Evolutionary conservation across 2,888 invertebrate species (phyloP), one percentile per base, ranked within the genome.

Genomic region (Drosophila nr. medialis): DNA sequence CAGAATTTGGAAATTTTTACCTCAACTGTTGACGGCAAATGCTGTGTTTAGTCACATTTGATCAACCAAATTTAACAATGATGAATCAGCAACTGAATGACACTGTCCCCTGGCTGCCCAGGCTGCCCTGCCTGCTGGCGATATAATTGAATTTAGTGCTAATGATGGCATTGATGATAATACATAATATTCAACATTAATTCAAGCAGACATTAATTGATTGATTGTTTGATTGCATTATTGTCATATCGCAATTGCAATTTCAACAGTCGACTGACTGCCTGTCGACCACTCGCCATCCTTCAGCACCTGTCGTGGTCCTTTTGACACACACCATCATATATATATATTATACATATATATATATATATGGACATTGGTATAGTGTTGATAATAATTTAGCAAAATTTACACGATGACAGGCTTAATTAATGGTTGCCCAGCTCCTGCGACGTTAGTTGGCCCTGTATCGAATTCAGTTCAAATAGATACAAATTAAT

Each of bases 171-270:
- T 83, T 89, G 81, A 86, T 66, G 89, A 73, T 83, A 81, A 75
- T 77, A 78, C 80, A 84, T 84, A 75, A 90, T 89, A 89, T 89
- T 78, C 80, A 66, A 73, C 63, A 90, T 80, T 87, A 87, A 87
- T 87, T 89, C 75, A 78, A 68, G 80, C 80, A 64, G 82, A 89
- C 90, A 84, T 78, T 90, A 86, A 90, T 86, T 86, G 90, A 86
- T 86, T 90, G 86, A 87, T 87, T 90, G 80, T 81, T 90, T 90
- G 90, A 87, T 90, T 89, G 89, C 86, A 89, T 87, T 87, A 87
- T 89, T 89, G 90, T 87, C 89, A 86, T 75, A 87, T 81, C 74
- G 71, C 85, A 77, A 86, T 87, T 84, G 78, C 73, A 89, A 77
- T 80, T 85, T 73, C 80, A 67, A 27, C 59, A 40, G 48, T 40